Evolutionary conservation across 2,113 vertebrate species (phyloP).

Genomic region (Corythaeola cristata): DNA sequence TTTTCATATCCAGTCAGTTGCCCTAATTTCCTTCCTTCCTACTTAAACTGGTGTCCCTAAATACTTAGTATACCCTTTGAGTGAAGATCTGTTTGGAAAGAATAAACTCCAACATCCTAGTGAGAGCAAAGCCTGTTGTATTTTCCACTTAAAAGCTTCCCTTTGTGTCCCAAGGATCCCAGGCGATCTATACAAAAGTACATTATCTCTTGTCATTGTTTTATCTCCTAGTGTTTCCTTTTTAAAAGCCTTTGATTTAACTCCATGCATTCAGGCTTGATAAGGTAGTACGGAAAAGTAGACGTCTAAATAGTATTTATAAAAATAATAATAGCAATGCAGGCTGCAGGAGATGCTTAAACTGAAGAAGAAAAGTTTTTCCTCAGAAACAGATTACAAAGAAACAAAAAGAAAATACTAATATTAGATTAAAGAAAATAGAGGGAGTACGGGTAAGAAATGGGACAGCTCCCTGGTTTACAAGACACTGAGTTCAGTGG

Average conservation of each 20-base stretch:
- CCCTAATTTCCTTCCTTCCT: neutral
- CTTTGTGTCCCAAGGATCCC: neutral
- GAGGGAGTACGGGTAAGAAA: neutral
- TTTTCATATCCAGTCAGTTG: neutral
- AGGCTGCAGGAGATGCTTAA: neutral
- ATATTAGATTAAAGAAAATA: neutral
- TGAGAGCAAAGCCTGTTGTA: neutral
- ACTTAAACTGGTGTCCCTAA: neutral
- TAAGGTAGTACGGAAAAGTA: neutral
- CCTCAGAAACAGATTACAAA: neutral
- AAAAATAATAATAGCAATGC: neutral
- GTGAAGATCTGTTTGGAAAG: neutral
- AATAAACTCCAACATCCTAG: neutral
- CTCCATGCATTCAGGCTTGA: neutral
- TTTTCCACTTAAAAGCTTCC: slow-evolving; percentile 40
- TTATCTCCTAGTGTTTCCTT: neutral
- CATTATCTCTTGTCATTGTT: neutral
- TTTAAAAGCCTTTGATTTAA: slow-evolving; percentile 18
- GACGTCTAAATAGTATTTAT: neutral
- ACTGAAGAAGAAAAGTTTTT: neutral
- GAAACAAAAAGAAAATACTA: neutral
- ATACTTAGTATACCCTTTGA: neutral
- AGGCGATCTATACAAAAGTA: neutral
- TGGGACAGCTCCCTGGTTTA: neutral
- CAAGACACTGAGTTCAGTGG: fast-evolving